Evolutionary conservation across 2,888 invertebrate genomes (phyloP), one percentile per base, ranked within the genome.

Genomic region (Mythimna ferrago): DNA sequence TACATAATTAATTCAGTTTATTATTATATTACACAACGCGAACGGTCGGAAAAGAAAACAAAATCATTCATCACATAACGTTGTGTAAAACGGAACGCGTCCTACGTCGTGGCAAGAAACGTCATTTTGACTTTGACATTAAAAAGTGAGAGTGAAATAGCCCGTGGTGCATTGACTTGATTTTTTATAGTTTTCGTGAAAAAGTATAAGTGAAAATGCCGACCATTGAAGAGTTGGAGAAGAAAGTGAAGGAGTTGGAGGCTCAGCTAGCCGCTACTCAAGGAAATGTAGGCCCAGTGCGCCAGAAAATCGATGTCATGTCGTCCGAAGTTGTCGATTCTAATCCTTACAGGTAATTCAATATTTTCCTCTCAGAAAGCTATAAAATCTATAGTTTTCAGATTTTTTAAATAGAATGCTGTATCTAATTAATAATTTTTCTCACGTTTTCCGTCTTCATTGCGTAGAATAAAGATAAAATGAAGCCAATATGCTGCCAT

Each of bases 251-350:
- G 72, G 97, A 97, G 73, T 93, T 98, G 66, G 97, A 98, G 90
- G 94, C 95, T 10, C 97, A 97, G 88, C 92, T 98, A 41, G 97
- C 97, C 7, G 92, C 93, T 38, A 92, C 93, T 44, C 95, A 94
- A 80, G 92, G 91, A 73, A 93, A 91, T 89, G 91, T 90, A 54
- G 95, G 90, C 16, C 93, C 94, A 54, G 93, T 87, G n/a, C 96
- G 99, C 71, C 95, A 97, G 85, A 99, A 98, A 96, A 99, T 99
- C 87, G 96, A 97, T 32, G 97, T 98, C 88, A 99, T 99, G 98
- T 99, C 99, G 60, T 97, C 98, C 1, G 99, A 99, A 97, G 99
- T 99, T 14, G 98, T 99, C 16, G 99, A 99, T 95, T 98, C 99
- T 1, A 99, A 99, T 97, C 99, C 99, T 0, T 99, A 99, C 97